Conservation (phyloP, 30 jellyfish, hydroid and myxozoan genomes). For the Rhopilema esculentum region DNA sequence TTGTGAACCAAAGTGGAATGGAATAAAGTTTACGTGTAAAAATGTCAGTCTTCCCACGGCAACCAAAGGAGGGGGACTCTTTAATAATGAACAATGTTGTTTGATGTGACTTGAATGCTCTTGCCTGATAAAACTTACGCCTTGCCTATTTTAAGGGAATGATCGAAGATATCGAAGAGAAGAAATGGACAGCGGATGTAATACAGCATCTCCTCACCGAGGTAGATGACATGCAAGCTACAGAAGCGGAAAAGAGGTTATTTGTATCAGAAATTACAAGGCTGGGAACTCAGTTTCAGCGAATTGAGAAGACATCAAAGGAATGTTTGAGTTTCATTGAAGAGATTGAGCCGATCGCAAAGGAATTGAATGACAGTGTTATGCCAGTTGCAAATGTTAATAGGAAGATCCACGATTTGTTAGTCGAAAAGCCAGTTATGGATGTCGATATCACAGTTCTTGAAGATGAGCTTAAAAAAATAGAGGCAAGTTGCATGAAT, state of each 20-base stretch:
- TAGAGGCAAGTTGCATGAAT: constrained; percentile 51
- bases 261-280: constrained; percentile 69
- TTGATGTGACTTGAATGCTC: too few species aligned
- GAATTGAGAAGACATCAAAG: constrained; percentile 55
- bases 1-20: background rate
- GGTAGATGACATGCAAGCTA: constrained; percentile 43
- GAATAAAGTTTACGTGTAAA: too few species aligned
- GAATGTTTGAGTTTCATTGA: constrained; percentile 49
- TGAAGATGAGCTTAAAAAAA: constrained; percentile 50
- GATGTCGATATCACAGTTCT: constrained; percentile 65
- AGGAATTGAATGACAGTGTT: constrained; percentile 66
- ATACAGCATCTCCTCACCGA: constrained; percentile 52
- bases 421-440: constrained; percentile 61
- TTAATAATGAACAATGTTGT: too few species aligned
- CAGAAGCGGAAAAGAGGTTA: constrained; percentile 61
- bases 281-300: constrained; percentile 54
- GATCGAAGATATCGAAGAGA: constrained; percentile 76
- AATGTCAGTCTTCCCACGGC: too few species aligned
- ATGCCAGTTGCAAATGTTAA: constrained; percentile 41
- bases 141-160: too few species aligned
- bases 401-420: constrained; percentile 44
- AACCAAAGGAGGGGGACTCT: too few species aligned
- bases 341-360: constrained; percentile 73
- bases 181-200: constrained; percentile 51
- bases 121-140: too few species aligned